These are phyloP conservation scores for Scelioninae gen. 2 DNA, from an alignment of 2,888 invertebrate genomes.

Conservation along the genomic window DNA sequence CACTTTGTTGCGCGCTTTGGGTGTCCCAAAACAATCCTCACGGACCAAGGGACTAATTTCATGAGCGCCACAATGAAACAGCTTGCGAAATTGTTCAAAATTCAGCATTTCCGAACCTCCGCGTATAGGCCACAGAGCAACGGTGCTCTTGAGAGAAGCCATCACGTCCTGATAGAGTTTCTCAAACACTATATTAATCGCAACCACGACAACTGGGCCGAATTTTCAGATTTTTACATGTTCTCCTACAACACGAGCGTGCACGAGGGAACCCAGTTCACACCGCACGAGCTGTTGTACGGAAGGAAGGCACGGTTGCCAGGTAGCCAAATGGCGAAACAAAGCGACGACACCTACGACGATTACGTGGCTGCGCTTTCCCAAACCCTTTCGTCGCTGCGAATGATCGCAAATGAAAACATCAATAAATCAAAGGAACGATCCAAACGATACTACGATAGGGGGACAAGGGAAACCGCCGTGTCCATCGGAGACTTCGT, in stretches of 20 bases:
- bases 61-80: not conserved
- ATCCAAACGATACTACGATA: too few species aligned
- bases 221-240: not conserved
- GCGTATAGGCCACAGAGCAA: conserved; percentile 1
- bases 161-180: not conserved
- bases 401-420: too few species aligned
- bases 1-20: not conserved
- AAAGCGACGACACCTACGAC: too few species aligned
- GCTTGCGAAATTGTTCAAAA: conserved; percentile 1
- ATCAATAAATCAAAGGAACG: too few species aligned
- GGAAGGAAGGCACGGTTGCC: not conserved
- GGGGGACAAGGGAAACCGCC: too few species aligned
- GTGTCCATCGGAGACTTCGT: too few species aligned
- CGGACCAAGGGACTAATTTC: conserved; percentile 1
- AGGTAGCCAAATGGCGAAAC: too few species aligned
- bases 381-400: too few species aligned
- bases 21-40: not conserved
- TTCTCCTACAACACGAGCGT: conserved; percentile 1
- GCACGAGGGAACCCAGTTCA: conserved; percentile 1
- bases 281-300: not conserved
- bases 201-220: not conserved
- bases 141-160: conserved; percentile 1
- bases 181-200: not conserved
- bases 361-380: too few species aligned
- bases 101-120: not conserved